Evolutionary conservation across 2,888 invertebrate genomes (phyloP).

Genomic region (Terebella lapidaria): DNA sequence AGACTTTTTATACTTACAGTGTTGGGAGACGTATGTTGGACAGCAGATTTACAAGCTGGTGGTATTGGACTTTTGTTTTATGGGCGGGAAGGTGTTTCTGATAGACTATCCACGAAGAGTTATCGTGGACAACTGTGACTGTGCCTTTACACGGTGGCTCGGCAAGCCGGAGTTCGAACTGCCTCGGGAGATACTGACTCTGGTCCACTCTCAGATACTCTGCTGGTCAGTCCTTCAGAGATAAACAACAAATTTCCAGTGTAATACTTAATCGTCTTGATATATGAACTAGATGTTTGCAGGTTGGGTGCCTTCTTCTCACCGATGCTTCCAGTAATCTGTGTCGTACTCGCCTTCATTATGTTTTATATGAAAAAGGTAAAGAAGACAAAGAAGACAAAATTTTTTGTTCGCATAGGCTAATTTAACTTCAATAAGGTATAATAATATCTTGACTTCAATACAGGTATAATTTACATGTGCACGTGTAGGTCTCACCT

Average conservation of each 20-base stretch:
- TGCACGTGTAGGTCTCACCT: too few relatives aligned
- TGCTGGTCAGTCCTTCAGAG: constrained; percentile 61
- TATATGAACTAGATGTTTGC: not conserved
- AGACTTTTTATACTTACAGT: constrained; percentile 50
- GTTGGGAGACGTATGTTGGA: constrained; percentile 86
- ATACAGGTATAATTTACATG: too few relatives aligned
- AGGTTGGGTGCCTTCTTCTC: constrained; percentile 10
- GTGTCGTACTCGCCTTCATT: not conserved
- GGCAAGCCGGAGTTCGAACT: constrained; percentile 65
- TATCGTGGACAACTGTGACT: constrained; percentile 2
- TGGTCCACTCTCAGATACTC: constrained; percentile 78
- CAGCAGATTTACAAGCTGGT: constrained; percentile 80
- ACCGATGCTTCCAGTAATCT: constrained; percentile 2
- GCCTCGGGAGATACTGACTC: constrained; percentile 78
- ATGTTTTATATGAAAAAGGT: constrained; percentile 5
- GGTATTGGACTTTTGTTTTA: constrained; percentile 70
- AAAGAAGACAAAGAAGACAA: too few relatives aligned
- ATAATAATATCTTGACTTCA: too few relatives aligned
- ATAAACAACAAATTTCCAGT: not conserved
- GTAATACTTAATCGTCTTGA: not conserved
- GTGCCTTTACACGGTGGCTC: constrained; percentile 26
- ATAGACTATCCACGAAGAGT: constrained; percentile 58
- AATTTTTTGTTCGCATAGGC: too few relatives aligned
- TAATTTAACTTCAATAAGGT: too few relatives aligned
- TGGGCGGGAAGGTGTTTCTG: constrained; percentile 63